These are phyloP conservation scores for Dermatemys mawii DNA, from an alignment of 2,113 vertebrate genomes.

Conservation along the genomic window DNA sequence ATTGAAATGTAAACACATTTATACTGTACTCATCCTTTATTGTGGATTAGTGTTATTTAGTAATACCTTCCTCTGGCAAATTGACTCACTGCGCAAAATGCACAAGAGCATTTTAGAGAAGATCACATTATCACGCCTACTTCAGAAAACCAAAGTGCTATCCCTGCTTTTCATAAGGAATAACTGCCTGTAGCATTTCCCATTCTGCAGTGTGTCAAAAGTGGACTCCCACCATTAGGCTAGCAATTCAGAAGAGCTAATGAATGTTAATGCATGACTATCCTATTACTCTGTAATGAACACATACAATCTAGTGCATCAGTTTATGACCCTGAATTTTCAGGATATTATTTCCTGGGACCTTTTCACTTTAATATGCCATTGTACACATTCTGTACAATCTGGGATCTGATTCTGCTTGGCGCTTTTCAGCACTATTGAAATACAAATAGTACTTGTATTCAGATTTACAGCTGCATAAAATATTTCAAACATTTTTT, in stretches of 20 bases:
- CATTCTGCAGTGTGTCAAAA: conserved; percentile 60
- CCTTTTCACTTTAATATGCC: not conserved
- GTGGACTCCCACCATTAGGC: conserved; percentile 30
- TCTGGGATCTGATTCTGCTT: not conserved
- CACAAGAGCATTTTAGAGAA: conserved; percentile 58
- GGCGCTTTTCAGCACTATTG: not conserved
- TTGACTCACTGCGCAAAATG: conserved; percentile 68
- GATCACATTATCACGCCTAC: conserved; percentile 65
- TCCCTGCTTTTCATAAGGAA: conserved; percentile 66
- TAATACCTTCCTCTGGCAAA: conserved; percentile 70
- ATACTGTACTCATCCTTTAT: conserved; percentile 68
- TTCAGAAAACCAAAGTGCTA: conserved; percentile 58
- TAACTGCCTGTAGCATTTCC: conserved; percentile 58
- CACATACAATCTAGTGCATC: conserved; percentile 29
- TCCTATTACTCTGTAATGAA: conserved; percentile 16
- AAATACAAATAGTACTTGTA: not conserved
- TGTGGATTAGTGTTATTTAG: conserved; percentile 72
- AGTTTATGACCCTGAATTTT: conserved; percentile 1
- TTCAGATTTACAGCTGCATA: not conserved
- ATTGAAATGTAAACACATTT: conserved; percentile 68
- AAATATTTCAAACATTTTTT: not conserved
- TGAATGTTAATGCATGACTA: conserved; percentile 39
- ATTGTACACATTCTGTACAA: not conserved
- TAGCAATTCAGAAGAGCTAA: conserved; percentile 37
- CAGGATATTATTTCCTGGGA: not conserved